These are phyloP conservation scores for Perdita meconis DNA, from an alignment of 2,888 invertebrate species.

Conservation along the genomic window DNA sequence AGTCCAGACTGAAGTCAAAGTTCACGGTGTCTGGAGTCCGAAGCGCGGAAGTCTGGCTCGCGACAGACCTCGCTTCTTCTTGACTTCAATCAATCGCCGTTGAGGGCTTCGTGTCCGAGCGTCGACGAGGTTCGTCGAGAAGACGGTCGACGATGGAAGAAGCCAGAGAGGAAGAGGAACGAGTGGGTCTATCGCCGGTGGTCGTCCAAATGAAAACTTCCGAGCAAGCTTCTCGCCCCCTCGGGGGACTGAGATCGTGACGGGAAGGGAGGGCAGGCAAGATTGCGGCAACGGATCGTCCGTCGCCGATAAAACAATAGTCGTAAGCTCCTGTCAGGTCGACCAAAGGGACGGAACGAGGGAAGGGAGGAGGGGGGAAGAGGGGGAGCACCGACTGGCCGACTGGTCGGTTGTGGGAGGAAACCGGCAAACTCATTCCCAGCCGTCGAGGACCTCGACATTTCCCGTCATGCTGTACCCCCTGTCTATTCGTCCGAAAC, in stretches of 20 bases:
- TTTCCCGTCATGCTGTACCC: conserved; percentile 70
- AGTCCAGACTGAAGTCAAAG: not conserved
- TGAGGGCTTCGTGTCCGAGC: conserved; percentile 1
- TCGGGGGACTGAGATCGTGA: conserved; percentile 47
- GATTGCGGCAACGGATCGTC: conserved; percentile 71
- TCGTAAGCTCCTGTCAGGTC: conserved; percentile 71
- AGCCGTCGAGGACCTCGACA: conserved; percentile 78
- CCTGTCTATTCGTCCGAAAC: conserved; percentile 72
- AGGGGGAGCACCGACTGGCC: conserved; percentile 58
- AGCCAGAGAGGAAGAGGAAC: not conserved
- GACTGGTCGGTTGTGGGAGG: conserved; percentile 79
- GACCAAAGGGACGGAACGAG: conserved; percentile 54
- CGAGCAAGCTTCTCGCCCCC: conserved; percentile 3
- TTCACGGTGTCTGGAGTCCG: not conserved
- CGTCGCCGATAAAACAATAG: conserved; percentile 74
- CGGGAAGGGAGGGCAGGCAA: conserved; percentile 16
- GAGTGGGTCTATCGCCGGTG: not conserved
- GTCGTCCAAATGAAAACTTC: conserved; percentile 11
- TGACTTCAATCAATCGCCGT: conserved; percentile 6
- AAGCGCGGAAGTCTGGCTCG: not conserved
- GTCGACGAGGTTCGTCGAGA: not conserved
- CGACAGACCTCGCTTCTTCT: not conserved
- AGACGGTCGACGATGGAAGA: not conserved
- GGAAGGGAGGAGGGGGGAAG: conserved; percentile 33
- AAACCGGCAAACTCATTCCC: conserved; percentile 81